Evolutionary conservation across 2,888 invertebrate species (phyloP), one percentile per base, ranked within the genome.

Genomic region (Acrocyrtus sp.): DNA sequence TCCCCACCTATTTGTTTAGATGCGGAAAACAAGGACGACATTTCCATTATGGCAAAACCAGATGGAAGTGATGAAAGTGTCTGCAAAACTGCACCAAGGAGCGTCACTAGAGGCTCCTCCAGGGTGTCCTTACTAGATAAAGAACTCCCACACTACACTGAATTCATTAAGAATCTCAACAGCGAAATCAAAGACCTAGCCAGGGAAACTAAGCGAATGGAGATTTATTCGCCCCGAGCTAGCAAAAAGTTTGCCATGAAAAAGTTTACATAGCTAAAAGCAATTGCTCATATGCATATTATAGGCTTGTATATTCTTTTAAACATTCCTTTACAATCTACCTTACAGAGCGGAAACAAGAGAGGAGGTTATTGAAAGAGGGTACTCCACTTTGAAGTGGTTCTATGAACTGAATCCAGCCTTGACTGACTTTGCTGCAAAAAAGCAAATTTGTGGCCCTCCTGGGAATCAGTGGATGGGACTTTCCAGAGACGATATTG

Each of bases 391-490:
- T n/a, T 22, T 72, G 1, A 63, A 65, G 29, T 21, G 43, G 15
- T 24, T 72, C 26, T 72, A 72, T 51, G 65, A 62, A n/a, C 41
- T 72, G 10, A 72, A 65, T 26, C 58, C 72, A 8, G 51, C 43
- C 1, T 50, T 72, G 15, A 58, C 65, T 3, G 54, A 54, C n/a
- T 6, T 39, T 17, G 57, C 65, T 3, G 72, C 72, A n/a, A 41
- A 53, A 19, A 63, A 65, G 34, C 17, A 65, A 29, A n/a, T 72
- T 17, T 3, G 21, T 22, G 65, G 65, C 12, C 65, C 72, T 10
- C 57, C 63, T 10, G 72, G 65, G 12, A 72, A 72, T 26, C 63
- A 29, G 22, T 72, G 72, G 72, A 63, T 72, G 63, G 63, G 57
- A 19, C 27, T 72, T 1, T 63, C 72, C 19, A 63, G 72, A 34